Evolutionary conservation across 1,140 invertebrate species (phyloP).

Genomic region (Polypedilum pembai): DNA sequence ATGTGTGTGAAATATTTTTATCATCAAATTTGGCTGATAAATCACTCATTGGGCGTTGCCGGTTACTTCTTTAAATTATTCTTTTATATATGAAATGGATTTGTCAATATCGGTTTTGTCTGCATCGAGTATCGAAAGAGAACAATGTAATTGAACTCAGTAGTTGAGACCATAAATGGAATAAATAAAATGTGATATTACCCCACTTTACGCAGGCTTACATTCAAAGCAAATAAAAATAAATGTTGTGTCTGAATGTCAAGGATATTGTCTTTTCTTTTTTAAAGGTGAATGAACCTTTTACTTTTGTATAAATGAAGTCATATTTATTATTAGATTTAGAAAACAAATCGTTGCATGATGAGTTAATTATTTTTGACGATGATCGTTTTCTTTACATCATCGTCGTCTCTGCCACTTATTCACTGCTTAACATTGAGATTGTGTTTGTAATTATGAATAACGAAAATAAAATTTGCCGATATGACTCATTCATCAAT

Average conservation of each 20-base stretch:
- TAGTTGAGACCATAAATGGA: not conserved
- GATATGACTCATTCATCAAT: no score
- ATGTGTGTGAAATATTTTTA: not conserved
- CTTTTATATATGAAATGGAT: not conserved
- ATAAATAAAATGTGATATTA: not conserved
- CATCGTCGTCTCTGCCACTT: no score
- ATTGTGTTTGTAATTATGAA: no score
- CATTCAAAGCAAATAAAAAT: not conserved
- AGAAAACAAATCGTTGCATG: not conserved
- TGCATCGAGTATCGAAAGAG: not conserved
- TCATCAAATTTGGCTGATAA: not conserved
- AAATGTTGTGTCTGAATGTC: not conserved
- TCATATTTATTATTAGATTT: not conserved
- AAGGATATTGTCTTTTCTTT: not conserved
- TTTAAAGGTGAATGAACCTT: not conserved
- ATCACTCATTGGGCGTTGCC: conserved; percentile 1
- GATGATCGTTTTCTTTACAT: no score
- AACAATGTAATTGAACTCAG: not conserved
- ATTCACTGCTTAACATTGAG: no score
- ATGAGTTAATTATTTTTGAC: not conserved
- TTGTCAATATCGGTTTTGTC: not conserved
- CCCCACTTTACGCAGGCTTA: not conserved
- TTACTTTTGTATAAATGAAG: not conserved
- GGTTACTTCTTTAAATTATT: not conserved
- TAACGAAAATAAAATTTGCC: no score